Percentiles rank a stretch among this genome's conserved stretches.
These are phyloP conservation scores for Cephus nigrinus DNA, from an alignment of 2,888 invertebrate genomes.

Conservation along the genomic window DNA sequence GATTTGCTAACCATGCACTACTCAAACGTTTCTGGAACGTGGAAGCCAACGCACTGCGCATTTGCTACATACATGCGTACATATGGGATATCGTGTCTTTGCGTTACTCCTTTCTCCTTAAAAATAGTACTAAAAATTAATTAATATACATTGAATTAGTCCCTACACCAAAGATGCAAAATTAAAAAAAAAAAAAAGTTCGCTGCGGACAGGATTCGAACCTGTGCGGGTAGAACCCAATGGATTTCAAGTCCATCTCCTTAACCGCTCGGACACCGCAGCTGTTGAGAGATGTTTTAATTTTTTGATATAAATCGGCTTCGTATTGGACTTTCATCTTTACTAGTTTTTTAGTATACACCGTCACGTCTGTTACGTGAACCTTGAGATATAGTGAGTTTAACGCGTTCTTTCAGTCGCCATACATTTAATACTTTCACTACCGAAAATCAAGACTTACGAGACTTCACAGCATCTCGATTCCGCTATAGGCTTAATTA, in stretches of 20 bases:
- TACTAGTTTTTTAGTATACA: background rate
- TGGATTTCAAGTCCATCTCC: constrained; percentile 66
- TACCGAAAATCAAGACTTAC: background rate
- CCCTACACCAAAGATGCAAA: background rate
- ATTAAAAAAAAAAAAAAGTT: constrained; percentile 49
- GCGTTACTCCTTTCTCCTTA: background rate
- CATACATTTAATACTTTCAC: background rate
- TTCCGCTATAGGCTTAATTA: background rate
- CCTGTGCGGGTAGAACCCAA: constrained; percentile 66
- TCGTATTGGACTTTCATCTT: background rate
- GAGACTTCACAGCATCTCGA: background rate
- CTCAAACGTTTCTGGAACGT: background rate
- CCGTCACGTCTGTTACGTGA: background rate
- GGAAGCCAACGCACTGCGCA: background rate
- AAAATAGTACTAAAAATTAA: background rate
- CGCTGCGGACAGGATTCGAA: constrained; percentile 67
- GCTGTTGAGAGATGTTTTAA: constrained; percentile 35
- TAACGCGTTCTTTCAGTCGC: background rate
- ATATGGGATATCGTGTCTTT: background rate
- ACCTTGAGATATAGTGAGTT: background rate
- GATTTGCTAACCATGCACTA: background rate
- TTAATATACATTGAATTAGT: background rate
- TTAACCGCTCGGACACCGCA: constrained; percentile 67
- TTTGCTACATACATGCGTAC: background rate
- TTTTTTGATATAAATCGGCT: background rate